Percentiles rank a stretch among this genome's conserved stretches.
Conservation (phyloP, 2,797 vertebrate species). For the Clarias pachynema region DNA sequence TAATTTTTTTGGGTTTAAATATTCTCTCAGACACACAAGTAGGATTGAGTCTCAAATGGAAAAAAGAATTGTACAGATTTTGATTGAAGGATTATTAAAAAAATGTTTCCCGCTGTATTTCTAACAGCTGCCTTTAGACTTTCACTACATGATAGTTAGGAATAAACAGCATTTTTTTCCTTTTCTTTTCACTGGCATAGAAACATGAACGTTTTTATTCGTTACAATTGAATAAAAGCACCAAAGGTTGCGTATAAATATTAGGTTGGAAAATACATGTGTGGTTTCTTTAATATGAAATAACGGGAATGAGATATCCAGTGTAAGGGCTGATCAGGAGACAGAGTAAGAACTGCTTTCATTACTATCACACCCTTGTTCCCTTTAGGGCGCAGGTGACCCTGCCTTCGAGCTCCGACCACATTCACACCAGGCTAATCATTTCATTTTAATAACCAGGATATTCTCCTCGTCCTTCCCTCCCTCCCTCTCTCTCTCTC, state of each 20-base stretch:
- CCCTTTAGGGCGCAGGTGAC: slow-evolving; percentile 59
- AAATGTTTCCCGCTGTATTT: background rate
- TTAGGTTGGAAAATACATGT: background rate
- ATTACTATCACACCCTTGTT: slow-evolving; percentile 70
- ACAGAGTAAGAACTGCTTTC: slow-evolving; percentile 68
- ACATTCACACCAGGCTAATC: slow-evolving; percentile 68
- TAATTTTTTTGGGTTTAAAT: background rate
- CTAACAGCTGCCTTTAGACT: background rate
- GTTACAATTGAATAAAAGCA: background rate
- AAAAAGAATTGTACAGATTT: background rate
- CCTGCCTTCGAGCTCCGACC: slow-evolving; percentile 42
- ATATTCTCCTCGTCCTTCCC: slow-evolving; percentile 63
- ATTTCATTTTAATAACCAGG: slow-evolving; percentile 64
- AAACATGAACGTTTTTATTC: background rate
- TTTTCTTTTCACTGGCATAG: background rate
- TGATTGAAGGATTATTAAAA: background rate
- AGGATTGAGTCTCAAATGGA: no score
- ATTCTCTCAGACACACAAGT: background rate
- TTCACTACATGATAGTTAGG: background rate
- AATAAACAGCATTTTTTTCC: background rate
- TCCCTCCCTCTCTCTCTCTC: slow-evolving; percentile 52
- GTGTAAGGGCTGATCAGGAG: slow-evolving; percentile 48
- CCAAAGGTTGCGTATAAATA: background rate
- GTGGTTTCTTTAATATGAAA: background rate
- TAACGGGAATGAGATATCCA: slow-evolving; percentile 12